A percentile compares a stretch with the other conserved stretches of the same genome.
phyloP scores from a whole-genome alignment of 1,140 invertebrate genomes.

The Eciton burchellii region DNA sequence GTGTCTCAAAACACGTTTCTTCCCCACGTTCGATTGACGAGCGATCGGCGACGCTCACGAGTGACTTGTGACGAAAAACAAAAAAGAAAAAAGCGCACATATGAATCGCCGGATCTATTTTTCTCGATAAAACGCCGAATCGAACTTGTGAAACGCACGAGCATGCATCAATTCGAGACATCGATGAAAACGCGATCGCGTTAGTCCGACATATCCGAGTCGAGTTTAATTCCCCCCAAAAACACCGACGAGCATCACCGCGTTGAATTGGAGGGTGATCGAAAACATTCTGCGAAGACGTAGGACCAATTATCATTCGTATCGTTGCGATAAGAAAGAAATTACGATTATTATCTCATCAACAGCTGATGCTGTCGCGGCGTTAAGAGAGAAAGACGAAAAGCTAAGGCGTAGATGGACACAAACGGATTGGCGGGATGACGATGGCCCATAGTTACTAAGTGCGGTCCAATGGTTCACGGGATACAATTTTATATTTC shows the following conservation, averaged over 20 bases:
- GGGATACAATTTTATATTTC: constrained; percentile 84
- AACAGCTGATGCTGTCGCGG: neutral
- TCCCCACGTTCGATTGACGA: constrained; percentile 8
- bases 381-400: neutral
- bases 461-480: constrained; percentile 83
- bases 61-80: neutral
- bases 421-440: constrained; percentile 62
- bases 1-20: constrained; percentile 34
- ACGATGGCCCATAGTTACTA: constrained; percentile 69
- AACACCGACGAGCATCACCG: neutral
- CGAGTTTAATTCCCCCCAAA: constrained; percentile 7
- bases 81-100: neutral
- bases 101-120: constrained; percentile 16
- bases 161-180: neutral
- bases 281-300: neutral
- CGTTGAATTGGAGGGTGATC: neutral
- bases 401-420: constrained; percentile 18
- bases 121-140: constrained; percentile 64
- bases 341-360: neutral
- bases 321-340: neutral
- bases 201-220: constrained; percentile 47
- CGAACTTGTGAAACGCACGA: neutral
- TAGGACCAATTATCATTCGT: constrained; percentile 46
- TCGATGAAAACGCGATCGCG: constrained; percentile 10
- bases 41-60: neutral